A percentile compares a stretch with the other conserved stretches of the same genome.
These are phyloP conservation scores for Cerceris rybyensis DNA, from an alignment of 2,888 invertebrate genomes.

Conservation along the genomic window DNA sequence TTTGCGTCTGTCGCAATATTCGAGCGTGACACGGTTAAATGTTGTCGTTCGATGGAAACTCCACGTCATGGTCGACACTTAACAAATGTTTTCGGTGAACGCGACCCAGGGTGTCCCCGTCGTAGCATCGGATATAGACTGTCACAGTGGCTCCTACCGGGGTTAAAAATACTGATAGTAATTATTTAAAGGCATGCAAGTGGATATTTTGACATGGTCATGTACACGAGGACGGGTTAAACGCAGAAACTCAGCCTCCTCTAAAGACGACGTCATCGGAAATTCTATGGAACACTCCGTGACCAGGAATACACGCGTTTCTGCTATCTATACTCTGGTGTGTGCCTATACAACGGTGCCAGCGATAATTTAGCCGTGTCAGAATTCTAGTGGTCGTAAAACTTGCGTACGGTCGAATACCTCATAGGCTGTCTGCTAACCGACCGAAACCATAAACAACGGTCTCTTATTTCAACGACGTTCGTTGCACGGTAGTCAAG, in stretches of 20 bases:
- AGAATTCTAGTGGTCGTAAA: conserved; percentile 57
- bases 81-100: conserved; percentile 43
- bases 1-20: background rate
- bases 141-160: background rate
- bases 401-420: conserved; percentile 42
- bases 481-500: conserved; percentile 12
- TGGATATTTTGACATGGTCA: conserved; percentile 47
- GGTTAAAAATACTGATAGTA: conserved; percentile 40
- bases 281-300: conserved; percentile 37
- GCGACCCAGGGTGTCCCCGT: background rate
- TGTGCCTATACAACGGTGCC: background rate
- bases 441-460: conserved; percentile 53
- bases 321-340: background rate
- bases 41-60: conserved; percentile 27
- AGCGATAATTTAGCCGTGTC: conserved; percentile 58
- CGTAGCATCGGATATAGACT: background rate
- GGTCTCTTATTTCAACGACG: conserved; percentile 55
- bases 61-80: conserved; percentile 39
- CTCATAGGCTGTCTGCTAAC: conserved; percentile 50
- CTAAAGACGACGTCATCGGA: conserved; percentile 29
- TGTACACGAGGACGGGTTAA: background rate
- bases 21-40: conserved; percentile 2
- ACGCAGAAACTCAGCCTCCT: conserved; percentile 6
- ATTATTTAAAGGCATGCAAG: conserved; percentile 44
- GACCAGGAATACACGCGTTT: conserved; percentile 28